phyloP scores from a whole-genome alignment of 2,113 vertebrate genomes.

The Nanger granti region DNA sequence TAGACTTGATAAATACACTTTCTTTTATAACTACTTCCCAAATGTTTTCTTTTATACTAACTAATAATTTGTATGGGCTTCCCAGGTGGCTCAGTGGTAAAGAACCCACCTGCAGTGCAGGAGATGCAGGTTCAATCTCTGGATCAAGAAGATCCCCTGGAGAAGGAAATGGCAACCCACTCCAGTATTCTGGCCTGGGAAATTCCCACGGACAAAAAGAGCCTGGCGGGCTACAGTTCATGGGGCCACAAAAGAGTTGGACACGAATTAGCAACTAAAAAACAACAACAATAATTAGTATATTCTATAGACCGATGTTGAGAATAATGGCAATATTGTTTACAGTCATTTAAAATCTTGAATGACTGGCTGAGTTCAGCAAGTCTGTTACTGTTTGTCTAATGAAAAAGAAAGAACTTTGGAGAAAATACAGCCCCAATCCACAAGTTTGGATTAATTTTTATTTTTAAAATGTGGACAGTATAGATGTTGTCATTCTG shows the following conservation, averaged over 20 bases:
- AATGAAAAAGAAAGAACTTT: neutral
- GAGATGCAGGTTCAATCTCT: neutral
- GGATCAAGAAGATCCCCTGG: neutral
- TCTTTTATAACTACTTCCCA: neutral
- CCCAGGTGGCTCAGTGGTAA: neutral
- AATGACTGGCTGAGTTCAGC: neutral
- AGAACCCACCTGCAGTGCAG: neutral
- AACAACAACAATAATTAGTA: neutral
- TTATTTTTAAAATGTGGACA: neutral
- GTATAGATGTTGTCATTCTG: neutral
- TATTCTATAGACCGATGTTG: neutral
- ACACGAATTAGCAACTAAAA: neutral
- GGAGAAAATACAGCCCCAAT: neutral
- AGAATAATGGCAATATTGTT: neutral
- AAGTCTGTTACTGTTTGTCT: neutral
- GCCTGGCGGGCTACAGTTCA: neutral
- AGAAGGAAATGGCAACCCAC: neutral
- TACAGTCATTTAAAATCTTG: neutral
- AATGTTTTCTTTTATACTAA: neutral
- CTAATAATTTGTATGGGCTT: neutral
- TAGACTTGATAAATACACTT: neutral
- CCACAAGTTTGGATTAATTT: neutral
- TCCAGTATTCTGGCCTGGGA: neutral
- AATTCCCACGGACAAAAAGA: neutral
- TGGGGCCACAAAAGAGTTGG: neutral